Evolutionary conservation across 2,888 invertebrate genomes (phyloP), one percentile per base, ranked within the genome.

Genomic region (Odontothrips loti): DNA sequence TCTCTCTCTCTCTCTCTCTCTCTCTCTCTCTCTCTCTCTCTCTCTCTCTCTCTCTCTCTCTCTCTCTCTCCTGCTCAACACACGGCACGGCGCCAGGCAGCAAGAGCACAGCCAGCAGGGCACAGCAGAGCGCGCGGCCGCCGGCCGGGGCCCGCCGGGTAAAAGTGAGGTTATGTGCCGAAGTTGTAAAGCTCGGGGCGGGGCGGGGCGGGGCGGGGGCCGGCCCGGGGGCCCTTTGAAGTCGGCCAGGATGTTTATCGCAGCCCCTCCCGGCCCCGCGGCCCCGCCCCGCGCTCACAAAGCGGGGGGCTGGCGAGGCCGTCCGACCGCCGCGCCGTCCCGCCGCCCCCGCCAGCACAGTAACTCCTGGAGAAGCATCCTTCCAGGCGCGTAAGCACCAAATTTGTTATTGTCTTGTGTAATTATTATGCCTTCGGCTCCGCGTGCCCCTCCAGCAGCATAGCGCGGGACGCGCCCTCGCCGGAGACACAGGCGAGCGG

Each of bases 381-480:
- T 43, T 43, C 34, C 34, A 43, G 34, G 34, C 34, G 34, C 34
- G 34, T 43, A 43, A 43, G 34, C 34, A 43, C 34, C 34, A 43
- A 43, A 43, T 43, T 43, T 43, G 34, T 43, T 43, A 43, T 43
- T 43, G 34, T 43, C 34, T 43, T 43, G 34, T 43, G 34, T 43
- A 43, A 43, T 43, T 43, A 43, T 43, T 43, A 43, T 43, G 34
- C 34, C 34, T 43, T 43, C 34, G 34, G 34, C 34, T 43, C 34
- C 3, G 34, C 34, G 34, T 43, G 34, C 34, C 34, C 34, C 34
- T 6, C 3, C 34, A 43, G 20, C 58, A 58, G 58, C 20, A 15
- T 51, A n/a, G 84, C 84, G 85, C 85, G 85, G 86, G 86, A 86
- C 86, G 85, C 85, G 83, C 85, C 85, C 84, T 85, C 85, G 85